Percentiles rank a stretch among this genome's conserved stretches.
phyloP scores from a whole-genome alignment of 2,888 invertebrate species.

The Aromia moschata region DNA sequence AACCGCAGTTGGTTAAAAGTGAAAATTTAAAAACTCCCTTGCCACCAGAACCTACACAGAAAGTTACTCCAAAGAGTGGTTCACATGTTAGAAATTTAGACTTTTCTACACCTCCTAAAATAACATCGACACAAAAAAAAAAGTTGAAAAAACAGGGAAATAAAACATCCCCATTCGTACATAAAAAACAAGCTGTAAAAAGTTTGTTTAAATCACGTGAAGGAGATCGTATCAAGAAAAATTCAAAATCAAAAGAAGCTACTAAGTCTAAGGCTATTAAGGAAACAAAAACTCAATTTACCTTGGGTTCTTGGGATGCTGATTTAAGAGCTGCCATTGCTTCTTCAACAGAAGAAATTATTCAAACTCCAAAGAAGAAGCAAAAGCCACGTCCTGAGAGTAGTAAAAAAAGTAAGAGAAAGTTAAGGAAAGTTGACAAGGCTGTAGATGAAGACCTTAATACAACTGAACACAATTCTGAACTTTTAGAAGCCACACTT shows the following conservation, averaged over 20 bases:
- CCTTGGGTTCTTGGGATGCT: constrained; percentile 48
- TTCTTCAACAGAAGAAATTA: background rate
- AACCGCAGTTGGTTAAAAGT: background rate
- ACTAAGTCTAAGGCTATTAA: no score
- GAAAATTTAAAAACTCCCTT: background rate
- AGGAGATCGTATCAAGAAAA: no score
- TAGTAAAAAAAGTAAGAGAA: background rate
- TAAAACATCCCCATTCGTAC: constrained; percentile 14
- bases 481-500: constrained; percentile 33
- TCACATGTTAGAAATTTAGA: constrained; percentile 54
- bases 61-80: constrained; percentile 42
- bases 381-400: background rate
- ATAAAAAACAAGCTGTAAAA: constrained; percentile 33
- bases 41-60: constrained; percentile 22
- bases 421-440: constrained; percentile 21
- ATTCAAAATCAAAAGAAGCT: no score
- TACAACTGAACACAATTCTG: constrained; percentile 28
- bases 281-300: background rate
- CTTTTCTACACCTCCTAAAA: constrained; percentile 51
- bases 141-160: background rate
- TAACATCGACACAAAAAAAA: constrained; percentile 32
- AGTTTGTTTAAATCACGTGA: constrained; percentile 14
- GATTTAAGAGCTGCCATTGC: constrained; percentile 43
- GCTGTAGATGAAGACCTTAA: constrained; percentile 22
- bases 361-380: constrained; percentile 25